Evolutionary conservation across 2,888 invertebrate genomes (phyloP).

Genomic region (Drosophila helvetica): DNA sequence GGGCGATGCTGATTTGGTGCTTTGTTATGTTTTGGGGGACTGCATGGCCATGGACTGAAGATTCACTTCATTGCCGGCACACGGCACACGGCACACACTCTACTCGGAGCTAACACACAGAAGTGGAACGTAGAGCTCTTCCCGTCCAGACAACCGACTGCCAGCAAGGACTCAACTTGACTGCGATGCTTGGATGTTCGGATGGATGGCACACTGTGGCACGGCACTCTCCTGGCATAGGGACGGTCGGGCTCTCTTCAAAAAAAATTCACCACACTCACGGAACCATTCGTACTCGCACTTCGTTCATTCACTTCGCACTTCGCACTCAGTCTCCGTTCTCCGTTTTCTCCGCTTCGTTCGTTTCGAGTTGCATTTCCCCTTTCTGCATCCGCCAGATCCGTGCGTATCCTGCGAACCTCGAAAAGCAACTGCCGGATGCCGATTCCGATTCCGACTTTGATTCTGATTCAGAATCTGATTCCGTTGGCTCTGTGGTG

Average conservation of each 20-base stretch:
- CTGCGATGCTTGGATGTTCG: slow-evolving; percentile 55
- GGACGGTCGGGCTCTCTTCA: slow-evolving; percentile 54
- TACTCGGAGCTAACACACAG: slow-evolving; percentile 17
- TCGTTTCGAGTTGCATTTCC: slow-evolving; percentile 31
- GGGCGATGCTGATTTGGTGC: slow-evolving; percentile 31
- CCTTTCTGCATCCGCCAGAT: slow-evolving; percentile 61
- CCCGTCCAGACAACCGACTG: slow-evolving; percentile 68
- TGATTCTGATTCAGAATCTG: neutral
- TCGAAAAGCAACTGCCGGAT: slow-evolving; percentile 81
- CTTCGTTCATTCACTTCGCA: slow-evolving; percentile 33
- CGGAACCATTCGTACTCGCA: slow-evolving; percentile 51
- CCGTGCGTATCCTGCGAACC: slow-evolving; percentile 83
- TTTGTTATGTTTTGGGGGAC: slow-evolving; percentile 45
- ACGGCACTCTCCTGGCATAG: slow-evolving; percentile 48
- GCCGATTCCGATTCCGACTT: neutral
- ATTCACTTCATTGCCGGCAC: slow-evolving; percentile 45
- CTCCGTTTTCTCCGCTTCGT: slow-evolving; percentile 26
- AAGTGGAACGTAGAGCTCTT: slow-evolving; percentile 35
- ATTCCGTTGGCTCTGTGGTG: slow-evolving; percentile 36
- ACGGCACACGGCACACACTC: slow-evolving; percentile 44
- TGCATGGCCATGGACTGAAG: slow-evolving; percentile 11
- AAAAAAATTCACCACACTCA: slow-evolving; percentile 62
- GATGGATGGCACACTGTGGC: slow-evolving; percentile 12
- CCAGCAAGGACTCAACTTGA: slow-evolving; percentile 62
- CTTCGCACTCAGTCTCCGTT: slow-evolving; percentile 50